Base-by-base conservation (phyloP, 2,797 vertebrate species). In the Lycodopsis pacificus region DNA sequence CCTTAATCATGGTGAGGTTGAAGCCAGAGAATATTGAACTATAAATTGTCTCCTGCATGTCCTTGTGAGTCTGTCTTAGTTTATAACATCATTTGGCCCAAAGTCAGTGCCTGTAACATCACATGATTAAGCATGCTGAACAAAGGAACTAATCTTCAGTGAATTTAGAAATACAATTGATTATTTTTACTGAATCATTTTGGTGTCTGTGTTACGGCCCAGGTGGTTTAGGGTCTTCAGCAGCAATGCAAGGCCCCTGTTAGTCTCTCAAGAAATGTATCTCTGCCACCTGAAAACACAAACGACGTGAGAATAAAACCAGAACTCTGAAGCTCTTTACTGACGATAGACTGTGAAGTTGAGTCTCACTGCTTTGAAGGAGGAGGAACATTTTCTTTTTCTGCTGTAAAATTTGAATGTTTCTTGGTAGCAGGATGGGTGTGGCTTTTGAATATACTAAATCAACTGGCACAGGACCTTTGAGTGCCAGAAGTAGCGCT, bases 161-260 rank as follows among this genome's bases (percentile, higher is more conserved):
- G 30, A 32, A 32, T 30, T 30, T 30, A 30, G 30, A 30, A 30
- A 30, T 30, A 30, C 3, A 27, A 27, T 27, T 3, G 27, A 30
- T 5, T 32, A 32, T 32, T 32, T 32, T 42, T 36, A n/a, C 19
- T 48, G 27, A 58, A 59, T 36, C 20, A 44, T 48, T 49, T 56
- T 48, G 66, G 48, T 74, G 27, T 27, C 27, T 27, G 7, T 38
- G 54, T 40, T 36, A 11, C 12, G 36, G 63, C 58, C 6, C 48
- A 68, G 34, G 56, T 72, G 63, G 30, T 20, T 69, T 25, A 53
- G 62, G 49, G 49, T 25, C 68, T 40, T 56, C 57, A 20, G 64
- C 48, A 65, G 30, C 25, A 49, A 27, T 30, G 48, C 34, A 15
- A 59, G 51, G 13, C 34, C 34, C 51, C 25, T 48, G 22, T 12